These are phyloP conservation scores for Sitta carolinensis DNA, from an alignment of 2,797 vertebrate species.

Conservation along the genomic window DNA sequence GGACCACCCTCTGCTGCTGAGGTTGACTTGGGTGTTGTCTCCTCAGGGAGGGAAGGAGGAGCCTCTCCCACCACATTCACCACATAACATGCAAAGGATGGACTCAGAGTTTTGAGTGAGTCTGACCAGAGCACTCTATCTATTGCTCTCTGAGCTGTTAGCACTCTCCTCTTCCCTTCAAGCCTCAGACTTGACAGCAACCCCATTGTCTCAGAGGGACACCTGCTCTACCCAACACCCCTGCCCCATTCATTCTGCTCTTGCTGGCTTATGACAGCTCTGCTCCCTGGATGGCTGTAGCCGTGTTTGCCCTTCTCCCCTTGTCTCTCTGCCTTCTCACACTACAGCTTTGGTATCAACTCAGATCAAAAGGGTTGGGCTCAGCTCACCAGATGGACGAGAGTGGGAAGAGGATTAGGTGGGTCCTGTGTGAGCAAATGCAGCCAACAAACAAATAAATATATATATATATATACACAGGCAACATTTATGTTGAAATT, in stretches of 20 bases:
- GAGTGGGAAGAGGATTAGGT: neutral
- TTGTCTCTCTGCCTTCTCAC: neutral
- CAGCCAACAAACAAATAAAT: no score
- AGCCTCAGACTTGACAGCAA: neutral
- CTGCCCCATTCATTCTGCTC: neutral
- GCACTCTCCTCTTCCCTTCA: neutral
- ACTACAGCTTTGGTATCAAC: neutral
- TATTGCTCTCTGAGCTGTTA: neutral
- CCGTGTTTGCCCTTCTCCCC: neutral
- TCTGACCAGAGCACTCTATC: neutral
- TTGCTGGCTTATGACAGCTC: neutral
- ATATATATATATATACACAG: neutral
- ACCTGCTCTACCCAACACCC: neutral
- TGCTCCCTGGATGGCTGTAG: neutral
- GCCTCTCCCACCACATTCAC: neutral
- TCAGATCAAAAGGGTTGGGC: neutral
- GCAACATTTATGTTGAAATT: neutral
- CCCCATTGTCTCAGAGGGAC: neutral
- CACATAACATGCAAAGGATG: neutral
- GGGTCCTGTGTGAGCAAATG: neutral
- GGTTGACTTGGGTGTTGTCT: neutral
- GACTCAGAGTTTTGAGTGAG: neutral
- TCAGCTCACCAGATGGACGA: neutral
- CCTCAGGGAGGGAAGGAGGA: neutral
- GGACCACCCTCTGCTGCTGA: neutral